A percentile compares a stretch with the other conserved stretches of the same genome.
These are phyloP conservation scores for Homalodisca vitripennis DNA, from an alignment of 1,140 invertebrate genomes.

Conservation along the genomic window DNA sequence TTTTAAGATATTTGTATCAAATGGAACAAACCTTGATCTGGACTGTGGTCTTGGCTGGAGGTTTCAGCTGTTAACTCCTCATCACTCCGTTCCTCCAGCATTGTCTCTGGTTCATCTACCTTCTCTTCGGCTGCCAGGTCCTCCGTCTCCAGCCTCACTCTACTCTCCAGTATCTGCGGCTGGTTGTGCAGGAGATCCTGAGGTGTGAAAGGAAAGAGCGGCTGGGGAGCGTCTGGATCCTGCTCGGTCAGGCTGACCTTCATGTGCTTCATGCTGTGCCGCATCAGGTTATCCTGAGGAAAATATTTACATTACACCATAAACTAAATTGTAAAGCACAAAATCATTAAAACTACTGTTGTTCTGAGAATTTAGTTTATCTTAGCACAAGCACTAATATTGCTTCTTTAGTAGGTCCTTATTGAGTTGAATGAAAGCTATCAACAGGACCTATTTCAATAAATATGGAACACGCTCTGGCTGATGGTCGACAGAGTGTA, in stretches of 20 bases:
- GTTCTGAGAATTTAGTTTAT: no score
- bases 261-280: conserved; percentile 20
- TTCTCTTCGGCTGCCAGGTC: not conserved
- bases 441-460: no score
- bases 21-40: not conserved
- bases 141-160: not conserved
- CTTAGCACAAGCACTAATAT: no score
- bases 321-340: no score
- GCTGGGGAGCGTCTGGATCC: not conserved
- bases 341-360: no score
- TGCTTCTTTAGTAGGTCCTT: no score
- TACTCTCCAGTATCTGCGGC: not conserved
- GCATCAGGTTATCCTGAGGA: conserved; percentile 16
- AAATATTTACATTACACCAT: no score
- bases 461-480: no score
- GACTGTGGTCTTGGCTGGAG: not conserved
- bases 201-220: not conserved
- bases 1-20: no score
- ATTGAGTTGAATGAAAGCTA: no score
- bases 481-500: no score
- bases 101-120: not conserved
- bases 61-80: not conserved
- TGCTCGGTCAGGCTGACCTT: not conserved
- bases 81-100: not conserved
- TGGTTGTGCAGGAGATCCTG: not conserved